Evolutionary conservation across 1,140 invertebrate genomes (phyloP), one percentile per base, ranked within the genome.

Genomic region (Physella acuta): DNA sequence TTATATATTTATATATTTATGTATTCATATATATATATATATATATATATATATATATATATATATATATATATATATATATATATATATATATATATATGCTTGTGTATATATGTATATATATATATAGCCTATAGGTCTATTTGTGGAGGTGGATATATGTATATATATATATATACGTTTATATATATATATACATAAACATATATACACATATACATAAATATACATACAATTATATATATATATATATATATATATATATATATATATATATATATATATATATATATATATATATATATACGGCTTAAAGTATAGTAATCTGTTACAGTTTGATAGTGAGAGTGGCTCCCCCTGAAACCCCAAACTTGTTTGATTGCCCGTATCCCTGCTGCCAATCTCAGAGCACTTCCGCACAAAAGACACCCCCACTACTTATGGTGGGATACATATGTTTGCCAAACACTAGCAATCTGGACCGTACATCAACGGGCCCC

Each of bases 211-310:
- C 20, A 34, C 20, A n/a, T 49, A n/a, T 49, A n/a, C n/a, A n/a
- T 49, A n/a, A 14, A n/a, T n/a, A n/a, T n/a, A n/a, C n/a, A n/a
- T n/a, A n/a, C n/a, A n/a, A n/a, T n/a, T n/a, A n/a, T n/a, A n/a
- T 49, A n/a, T 49, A n/a, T 49, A n/a, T 49, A n/a, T 49, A n/a
- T 49, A n/a, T 49, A n/a, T 49, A n/a, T 49, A n/a, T 49, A n/a
- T 49, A n/a, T 49, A n/a, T 49, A n/a, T 49, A n/a, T 49, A n/a
- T 49, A n/a, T 49, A n/a, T 49, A n/a, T 49, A n/a, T 49, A n/a
- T 49, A n/a, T 49, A n/a, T 49, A n/a, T 49, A n/a, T 49, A n/a
- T 49, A n/a, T 49, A n/a, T 49, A n/a, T 49, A n/a, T 49, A n/a
- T 63, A 44, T 39, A 28, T 51, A 3, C 31, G 39, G 51, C n/a